These are phyloP conservation scores for Mobula birostris DNA, from an alignment of 2,113 vertebrate species.

Conservation along the genomic window DNA sequence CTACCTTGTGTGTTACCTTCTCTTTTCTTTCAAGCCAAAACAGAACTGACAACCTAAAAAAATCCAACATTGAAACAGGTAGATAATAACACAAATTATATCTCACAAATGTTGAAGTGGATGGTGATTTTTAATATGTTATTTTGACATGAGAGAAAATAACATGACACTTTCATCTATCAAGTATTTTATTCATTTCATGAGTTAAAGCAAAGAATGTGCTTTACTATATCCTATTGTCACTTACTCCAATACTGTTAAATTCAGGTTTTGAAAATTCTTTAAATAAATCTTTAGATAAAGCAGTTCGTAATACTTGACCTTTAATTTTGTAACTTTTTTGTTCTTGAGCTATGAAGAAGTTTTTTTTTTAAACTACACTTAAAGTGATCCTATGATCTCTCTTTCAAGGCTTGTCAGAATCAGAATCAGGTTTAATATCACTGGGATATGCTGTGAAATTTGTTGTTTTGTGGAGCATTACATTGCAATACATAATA, in stretches of 20 bases:
- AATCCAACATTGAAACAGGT: not conserved
- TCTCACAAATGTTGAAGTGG: not conserved
- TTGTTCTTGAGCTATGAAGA: not conserved
- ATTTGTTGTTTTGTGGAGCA: too few relatives aligned
- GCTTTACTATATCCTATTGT: not conserved
- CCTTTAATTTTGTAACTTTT: not conserved
- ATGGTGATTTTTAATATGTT: not conserved
- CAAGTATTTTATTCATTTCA: not conserved
- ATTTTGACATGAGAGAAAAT: slow-evolving; percentile 1
- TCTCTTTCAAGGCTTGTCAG: too few relatives aligned
- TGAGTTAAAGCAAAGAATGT: not conserved
- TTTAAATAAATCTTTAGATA: not conserved
- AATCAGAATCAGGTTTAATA: too few relatives aligned
- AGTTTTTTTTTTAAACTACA: not conserved
- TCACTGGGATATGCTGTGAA: too few relatives aligned
- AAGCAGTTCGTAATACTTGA: not conserved
- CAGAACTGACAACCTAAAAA: slow-evolving; percentile 12
- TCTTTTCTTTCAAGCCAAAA: slow-evolving; percentile 9
- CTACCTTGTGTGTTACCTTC: not conserved
- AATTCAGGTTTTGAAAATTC: not conserved
- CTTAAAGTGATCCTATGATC: too few relatives aligned
- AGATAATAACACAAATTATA: not conserved
- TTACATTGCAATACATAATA: too few relatives aligned
- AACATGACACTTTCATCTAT: not conserved
- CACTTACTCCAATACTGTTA: not conserved